These are phyloP conservation scores for Petrocephalus zakoni DNA, from an alignment of 2,113 vertebrate species.

Conservation along the genomic window DNA sequence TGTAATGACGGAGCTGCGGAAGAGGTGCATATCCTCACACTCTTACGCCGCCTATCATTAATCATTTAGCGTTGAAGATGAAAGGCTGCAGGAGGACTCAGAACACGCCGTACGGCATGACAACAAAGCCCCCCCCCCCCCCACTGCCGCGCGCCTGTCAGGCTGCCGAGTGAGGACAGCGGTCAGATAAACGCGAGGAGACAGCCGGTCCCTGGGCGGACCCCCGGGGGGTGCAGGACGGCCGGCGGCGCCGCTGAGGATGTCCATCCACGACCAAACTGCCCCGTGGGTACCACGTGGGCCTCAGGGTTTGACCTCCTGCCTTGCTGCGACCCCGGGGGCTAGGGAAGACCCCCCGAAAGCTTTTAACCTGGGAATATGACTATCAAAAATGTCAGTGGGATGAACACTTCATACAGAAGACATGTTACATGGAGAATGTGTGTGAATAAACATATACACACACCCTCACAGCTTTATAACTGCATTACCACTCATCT, in stretches of 20 bases:
- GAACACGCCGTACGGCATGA: not conserved
- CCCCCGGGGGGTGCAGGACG: not conserved
- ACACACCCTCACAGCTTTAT: not conserved
- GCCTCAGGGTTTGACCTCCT: not conserved
- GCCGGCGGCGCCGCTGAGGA: not conserved
- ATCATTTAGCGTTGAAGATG: slow-evolving; percentile 9
- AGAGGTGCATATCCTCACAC: not conserved
- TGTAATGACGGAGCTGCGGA: not conserved
- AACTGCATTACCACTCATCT: not conserved
- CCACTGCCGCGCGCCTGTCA: not conserved
- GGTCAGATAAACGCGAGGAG: slow-evolving; percentile 1
- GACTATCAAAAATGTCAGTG: slow-evolving; percentile 14
- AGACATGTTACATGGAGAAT: slow-evolving; percentile 14
- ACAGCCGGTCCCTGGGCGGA: not conserved
- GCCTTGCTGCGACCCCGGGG: not conserved
- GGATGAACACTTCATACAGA: slow-evolving; percentile 23
- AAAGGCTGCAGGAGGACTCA: not conserved
- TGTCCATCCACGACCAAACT: not conserved
- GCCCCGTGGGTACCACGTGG: not conserved
- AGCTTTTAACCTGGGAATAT: not conserved
- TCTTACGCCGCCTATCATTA: not conserved
- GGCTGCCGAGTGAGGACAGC: not conserved
- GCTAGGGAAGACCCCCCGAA: not conserved
- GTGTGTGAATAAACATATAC: slow-evolving; percentile 11
- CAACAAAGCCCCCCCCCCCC: not conserved